Conservation (phyloP, 23 tunicate genomes). For the Ascidia mentula region DNA sequence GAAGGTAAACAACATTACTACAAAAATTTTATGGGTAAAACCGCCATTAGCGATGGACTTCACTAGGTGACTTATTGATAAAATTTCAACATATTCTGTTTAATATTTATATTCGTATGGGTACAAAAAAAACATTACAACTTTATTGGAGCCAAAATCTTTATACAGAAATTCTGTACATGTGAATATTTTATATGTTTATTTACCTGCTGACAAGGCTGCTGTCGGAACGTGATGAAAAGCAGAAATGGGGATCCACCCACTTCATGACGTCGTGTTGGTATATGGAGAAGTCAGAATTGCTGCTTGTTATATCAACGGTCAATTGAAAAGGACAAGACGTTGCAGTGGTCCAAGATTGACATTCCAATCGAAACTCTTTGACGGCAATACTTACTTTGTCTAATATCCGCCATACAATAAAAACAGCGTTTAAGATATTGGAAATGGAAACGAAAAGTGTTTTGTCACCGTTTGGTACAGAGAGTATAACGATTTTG, state of each 20-base stretch:
- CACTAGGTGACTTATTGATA: too few species aligned
- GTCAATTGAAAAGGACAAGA: neutral
- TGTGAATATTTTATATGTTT: too few species aligned
- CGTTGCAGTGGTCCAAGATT: neutral
- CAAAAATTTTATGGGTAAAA: too few species aligned
- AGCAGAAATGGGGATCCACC: neutral
- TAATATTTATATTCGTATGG: too few species aligned
- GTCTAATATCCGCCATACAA: neutral
- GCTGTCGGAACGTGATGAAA: neutral
- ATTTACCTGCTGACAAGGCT: neutral
- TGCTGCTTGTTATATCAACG: neutral
- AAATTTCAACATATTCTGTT: too few species aligned
- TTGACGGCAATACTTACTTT: neutral
- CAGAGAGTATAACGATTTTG: too few species aligned
- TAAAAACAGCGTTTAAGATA: neutral
- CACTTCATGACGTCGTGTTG: neutral
- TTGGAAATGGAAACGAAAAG: neutral
- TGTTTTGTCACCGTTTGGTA: too few species aligned
- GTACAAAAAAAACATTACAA: too few species aligned
- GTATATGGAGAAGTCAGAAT: neutral
- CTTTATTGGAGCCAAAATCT: too few species aligned
- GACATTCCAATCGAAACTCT: neutral
- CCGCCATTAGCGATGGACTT: too few species aligned
- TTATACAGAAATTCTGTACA: too few species aligned
- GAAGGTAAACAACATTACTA: neutral